Evolutionary conservation across 2,113 vertebrate genomes (phyloP).

Genomic region (Struthio camelus): DNA sequence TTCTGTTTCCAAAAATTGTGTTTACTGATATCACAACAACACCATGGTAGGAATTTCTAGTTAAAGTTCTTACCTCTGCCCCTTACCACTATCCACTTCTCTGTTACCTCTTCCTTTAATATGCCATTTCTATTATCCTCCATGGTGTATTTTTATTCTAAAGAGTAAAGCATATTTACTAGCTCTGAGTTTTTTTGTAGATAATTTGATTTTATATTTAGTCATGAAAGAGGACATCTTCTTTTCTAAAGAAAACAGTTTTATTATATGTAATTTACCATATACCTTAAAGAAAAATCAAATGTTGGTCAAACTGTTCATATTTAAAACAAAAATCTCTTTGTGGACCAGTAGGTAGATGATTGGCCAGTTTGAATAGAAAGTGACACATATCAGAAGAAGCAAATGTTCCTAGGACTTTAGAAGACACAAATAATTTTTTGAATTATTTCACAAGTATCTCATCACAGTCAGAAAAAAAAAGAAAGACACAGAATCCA

Average conservation of each 20-base stretch:
- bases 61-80: neutral
- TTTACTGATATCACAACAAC: neutral
- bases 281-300: conserved; percentile 56
- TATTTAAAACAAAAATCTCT: conserved; percentile 55
- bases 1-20: neutral
- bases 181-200: neutral
- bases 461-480: neutral
- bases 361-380: conserved; percentile 57
- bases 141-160: neutral
- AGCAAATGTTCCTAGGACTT: conserved; percentile 55
- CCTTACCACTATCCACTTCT: neutral
- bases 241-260: conserved; percentile 61
- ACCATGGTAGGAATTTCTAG: neutral
- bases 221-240: neutral
- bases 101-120: neutral
- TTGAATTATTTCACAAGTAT: conserved; percentile 57
- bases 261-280: conserved; percentile 45
- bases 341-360: conserved; percentile 33
- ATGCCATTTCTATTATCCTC: neutral
- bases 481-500: neutral
- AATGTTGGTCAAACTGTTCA: conserved; percentile 21
- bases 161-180: neutral
- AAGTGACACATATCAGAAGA: conserved; percentile 57
- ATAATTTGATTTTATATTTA: neutral
- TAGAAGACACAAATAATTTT: conserved; percentile 57